Conservation (phyloP, 2,797 vertebrate species). For the Pampus argenteus region DNA sequence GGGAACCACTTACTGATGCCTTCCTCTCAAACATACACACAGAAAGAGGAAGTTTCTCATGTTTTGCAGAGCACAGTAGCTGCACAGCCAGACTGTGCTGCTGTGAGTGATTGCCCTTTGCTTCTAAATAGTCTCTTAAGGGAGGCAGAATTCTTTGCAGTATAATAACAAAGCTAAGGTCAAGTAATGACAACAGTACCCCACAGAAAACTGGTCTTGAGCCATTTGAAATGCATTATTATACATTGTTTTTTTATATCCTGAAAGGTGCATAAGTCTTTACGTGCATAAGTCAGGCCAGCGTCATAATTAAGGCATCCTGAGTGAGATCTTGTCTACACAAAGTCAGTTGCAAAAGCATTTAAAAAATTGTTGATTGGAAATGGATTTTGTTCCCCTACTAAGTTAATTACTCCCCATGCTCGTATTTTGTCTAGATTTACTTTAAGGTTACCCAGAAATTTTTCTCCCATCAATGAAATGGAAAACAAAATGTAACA, state of each 20-base stretch:
- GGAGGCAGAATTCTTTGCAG: constrained; percentile 70
- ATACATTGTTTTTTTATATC: background rate
- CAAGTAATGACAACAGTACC: constrained; percentile 62
- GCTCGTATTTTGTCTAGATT: background rate
- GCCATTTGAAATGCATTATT: constrained; percentile 37
- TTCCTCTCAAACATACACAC: constrained; percentile 73
- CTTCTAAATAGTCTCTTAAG: constrained; percentile 73
- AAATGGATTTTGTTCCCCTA: background rate
- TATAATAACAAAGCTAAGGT: constrained; percentile 73
- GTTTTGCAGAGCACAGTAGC: constrained; percentile 80
- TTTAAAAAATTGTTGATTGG: constrained; percentile 32
- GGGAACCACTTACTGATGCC: constrained; percentile 81
- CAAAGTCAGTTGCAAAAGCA: constrained; percentile 36
- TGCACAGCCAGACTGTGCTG: constrained; percentile 65
- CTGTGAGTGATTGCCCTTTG: constrained; percentile 75
- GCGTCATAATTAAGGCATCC: background rate
- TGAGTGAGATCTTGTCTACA: background rate
- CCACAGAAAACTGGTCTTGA: constrained; percentile 50
- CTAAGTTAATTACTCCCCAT: background rate
- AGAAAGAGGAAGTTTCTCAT: constrained; percentile 83
- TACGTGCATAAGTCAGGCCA: too few relatives aligned
- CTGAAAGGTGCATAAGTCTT: background rate
- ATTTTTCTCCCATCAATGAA: background rate
- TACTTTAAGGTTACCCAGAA: constrained; percentile 1
- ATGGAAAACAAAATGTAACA: constrained; percentile 45